Percentiles rank a stretch among this genome's conserved stretches.
These are phyloP conservation scores for Tylochromis polylepis DNA, from an alignment of 2,113 vertebrate species.

Conservation along the genomic window DNA sequence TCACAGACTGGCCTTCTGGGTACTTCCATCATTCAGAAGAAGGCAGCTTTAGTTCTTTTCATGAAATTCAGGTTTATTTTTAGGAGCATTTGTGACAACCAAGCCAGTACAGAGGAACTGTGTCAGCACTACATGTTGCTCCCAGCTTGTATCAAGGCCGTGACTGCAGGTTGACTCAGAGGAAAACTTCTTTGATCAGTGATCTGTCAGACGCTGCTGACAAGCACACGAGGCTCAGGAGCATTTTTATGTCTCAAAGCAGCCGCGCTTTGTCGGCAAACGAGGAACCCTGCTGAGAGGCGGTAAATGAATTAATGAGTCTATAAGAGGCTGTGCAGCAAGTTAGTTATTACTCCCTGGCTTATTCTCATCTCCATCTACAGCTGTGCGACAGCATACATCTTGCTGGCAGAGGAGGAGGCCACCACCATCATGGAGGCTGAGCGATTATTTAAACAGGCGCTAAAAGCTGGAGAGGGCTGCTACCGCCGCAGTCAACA, in stretches of 20 bases:
- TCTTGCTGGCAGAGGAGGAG: constrained; percentile 96
- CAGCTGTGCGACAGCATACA: constrained; percentile 95
- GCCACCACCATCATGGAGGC: constrained; percentile 97
- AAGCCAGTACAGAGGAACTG: neutral
- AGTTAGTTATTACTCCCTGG: neutral
- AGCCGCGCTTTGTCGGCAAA: neutral
- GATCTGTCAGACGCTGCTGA: neutral
- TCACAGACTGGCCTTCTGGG: neutral
- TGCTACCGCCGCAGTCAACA: constrained; percentile 96
- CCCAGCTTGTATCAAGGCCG: neutral
- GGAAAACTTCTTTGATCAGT: neutral
- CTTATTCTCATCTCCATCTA: neutral
- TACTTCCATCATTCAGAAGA: neutral
- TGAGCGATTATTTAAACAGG: constrained; percentile 94
- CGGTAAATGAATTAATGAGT: neutral
- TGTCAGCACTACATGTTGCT: neutral
- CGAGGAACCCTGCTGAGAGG: neutral
- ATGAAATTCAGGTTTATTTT: neutral
- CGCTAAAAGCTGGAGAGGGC: constrained; percentile 89
- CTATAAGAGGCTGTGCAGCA: neutral
- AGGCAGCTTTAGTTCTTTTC: neutral
- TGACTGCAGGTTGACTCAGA: neutral
- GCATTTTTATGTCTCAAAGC: neutral
- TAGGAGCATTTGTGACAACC: neutral
- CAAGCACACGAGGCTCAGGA: neutral